Evolutionary conservation across 1,140 invertebrate species (phyloP), one percentile per base, ranked within the genome.

Genomic region (Drosophila navojoa): DNA sequence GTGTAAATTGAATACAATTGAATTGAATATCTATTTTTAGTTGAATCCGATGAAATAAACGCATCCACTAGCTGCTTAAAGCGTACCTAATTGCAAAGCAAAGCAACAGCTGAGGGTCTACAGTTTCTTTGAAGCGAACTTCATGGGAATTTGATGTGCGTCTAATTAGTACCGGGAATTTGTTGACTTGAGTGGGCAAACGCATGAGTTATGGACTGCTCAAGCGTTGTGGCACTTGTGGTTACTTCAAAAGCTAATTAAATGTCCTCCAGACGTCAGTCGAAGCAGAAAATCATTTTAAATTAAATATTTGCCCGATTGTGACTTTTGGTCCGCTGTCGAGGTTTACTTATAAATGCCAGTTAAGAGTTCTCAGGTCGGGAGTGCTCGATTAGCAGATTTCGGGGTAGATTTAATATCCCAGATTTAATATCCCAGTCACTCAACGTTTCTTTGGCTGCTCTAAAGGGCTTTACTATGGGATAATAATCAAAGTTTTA

Each of bases 171-270:
- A 15, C 15, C 9, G 15, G 7, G 15, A 16, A 15, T 16, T 45
- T 9, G 42, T 45, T 45, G 42, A 45, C 42, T 45, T 7, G 42
- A 45, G 42, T 16, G 42, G 16, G 42, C 42, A 44, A 44, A 44
- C 15, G 42, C 15, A 44, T 16, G 15, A 38, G 35, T 13, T 38
- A 9, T 16, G n/a, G n/a, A 44, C 42, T 16, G 5, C 42, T 45
- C 42, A 45, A 45, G 9, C 5, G 15, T 19, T 45, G 42, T 6
- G 15, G 42, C 42, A 45, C n/a, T 9, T 16, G 42, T 45, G 42
- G 15, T 45, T 45, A 45, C n/a, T 5, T 15, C 42, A 6, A 16
- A 9, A 16, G 42, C 42, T 7, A 16, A 16, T 16, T 45, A 6
- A 9, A 16, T 45, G 42, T 45, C 42, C 15, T 45, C 6, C 42